A percentile compares a stretch with the other conserved stretches of the same genome.
phyloP scores from a whole-genome alignment of 2,113 vertebrate genomes.

The Heterotilapia buettikoferi region DNA sequence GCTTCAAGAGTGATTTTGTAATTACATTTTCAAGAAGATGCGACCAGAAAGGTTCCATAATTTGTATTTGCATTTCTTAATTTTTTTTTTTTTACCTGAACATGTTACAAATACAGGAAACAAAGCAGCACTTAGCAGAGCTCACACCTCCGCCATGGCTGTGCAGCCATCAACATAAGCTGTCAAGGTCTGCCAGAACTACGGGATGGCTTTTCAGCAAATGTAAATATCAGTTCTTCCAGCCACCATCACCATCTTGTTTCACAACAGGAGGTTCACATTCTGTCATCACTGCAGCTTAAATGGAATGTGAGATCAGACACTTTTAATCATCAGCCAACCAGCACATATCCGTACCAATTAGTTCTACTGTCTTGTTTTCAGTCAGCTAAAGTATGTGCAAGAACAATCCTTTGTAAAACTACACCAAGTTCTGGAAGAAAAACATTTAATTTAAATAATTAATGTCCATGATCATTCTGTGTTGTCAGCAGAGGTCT shows the following conservation, averaged over 20 bases:
- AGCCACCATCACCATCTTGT: constrained; percentile 9
- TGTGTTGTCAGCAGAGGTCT: neutral
- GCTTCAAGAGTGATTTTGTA: neutral
- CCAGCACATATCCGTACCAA: neutral
- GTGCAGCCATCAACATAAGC: neutral
- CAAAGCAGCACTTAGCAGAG: neutral
- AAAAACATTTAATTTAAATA: neutral
- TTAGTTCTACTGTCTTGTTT: neutral
- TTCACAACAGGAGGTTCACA: constrained; percentile 19
- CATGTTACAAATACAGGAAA: neutral
- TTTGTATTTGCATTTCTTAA: neutral
- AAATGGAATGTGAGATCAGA: neutral
- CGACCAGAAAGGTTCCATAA: neutral
- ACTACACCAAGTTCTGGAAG: neutral
- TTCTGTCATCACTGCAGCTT: constrained; percentile 6
- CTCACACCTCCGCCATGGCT: neutral
- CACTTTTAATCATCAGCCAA: constrained; percentile 7
- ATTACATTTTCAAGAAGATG: neutral
- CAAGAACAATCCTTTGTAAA: neutral
- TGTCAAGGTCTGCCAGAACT: neutral
- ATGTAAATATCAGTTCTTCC: neutral
- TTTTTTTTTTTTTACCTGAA: neutral
- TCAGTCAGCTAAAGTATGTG: neutral
- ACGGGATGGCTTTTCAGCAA: neutral
- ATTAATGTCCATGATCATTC: neutral